Evolutionary conservation across 2,888 invertebrate genomes (phyloP).

Genomic region (Campoplex nolae): DNA sequence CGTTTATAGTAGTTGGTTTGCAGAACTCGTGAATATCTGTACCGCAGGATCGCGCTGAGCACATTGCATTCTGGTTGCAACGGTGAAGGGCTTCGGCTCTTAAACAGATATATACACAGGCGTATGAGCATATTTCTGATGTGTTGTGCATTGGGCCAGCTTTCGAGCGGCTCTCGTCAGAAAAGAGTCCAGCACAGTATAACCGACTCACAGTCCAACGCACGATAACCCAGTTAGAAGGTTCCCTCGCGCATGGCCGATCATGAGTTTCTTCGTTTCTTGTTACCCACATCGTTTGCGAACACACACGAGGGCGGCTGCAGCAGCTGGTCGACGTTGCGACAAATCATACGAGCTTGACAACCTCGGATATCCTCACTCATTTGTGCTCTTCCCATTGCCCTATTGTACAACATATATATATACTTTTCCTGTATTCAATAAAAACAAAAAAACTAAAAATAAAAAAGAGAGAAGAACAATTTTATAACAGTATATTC

Average conservation of each 20-base stretch:
- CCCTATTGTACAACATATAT: too few species aligned
- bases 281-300: constrained; percentile 52
- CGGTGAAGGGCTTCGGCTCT: constrained; percentile 38
- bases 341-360: constrained; percentile 81
- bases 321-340: constrained; percentile 80
- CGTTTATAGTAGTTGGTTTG: constrained; percentile 46
- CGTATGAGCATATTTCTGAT: not conserved
- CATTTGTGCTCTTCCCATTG: constrained; percentile 47
- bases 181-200: constrained; percentile 49
- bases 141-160: constrained; percentile 57
- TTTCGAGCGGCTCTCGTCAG: constrained; percentile 61
- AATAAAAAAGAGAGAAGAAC: too few species aligned
- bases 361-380: constrained; percentile 72
- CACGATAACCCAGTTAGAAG: constrained; percentile 68
- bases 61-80: constrained; percentile 62
- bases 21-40: constrained; percentile 25
- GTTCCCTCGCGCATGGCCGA: constrained; percentile 61
- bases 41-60: constrained; percentile 52
- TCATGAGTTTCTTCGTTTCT: constrained; percentile 64
- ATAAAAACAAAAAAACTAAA: not conserved
- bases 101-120: not conserved
- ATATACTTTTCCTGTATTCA: not conserved
- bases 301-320: constrained; percentile 72
- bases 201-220: constrained; percentile 42
- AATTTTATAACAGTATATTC: not conserved